Percentiles rank a stretch among this genome's conserved stretches.
Evolutionary conservation across 2,888 invertebrate genomes (phyloP).

Genomic region (Alviniconcha strummeri): DNA sequence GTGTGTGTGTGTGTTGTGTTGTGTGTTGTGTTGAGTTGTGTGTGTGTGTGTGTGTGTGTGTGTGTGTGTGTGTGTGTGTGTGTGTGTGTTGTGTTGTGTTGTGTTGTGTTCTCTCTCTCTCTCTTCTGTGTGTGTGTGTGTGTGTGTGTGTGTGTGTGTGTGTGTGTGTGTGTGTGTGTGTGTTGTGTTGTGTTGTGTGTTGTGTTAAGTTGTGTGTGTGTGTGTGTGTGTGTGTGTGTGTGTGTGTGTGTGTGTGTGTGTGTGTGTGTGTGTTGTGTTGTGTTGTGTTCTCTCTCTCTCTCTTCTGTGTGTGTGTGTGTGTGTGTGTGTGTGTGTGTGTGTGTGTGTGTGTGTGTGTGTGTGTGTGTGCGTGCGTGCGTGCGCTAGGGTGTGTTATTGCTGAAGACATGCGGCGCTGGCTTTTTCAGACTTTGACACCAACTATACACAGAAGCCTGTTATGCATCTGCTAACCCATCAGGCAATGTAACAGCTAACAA

Average conservation of each 20-base stretch:
- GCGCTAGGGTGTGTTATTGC: not conserved
- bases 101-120: not conserved
- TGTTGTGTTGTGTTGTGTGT: not conserved
- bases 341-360: not conserved
- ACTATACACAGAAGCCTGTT: constrained; percentile 53
- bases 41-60: not conserved
- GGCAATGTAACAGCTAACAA: not conserved
- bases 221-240: not conserved
- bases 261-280: not conserved
- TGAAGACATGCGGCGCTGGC: no score
- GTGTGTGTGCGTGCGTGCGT: not conserved
- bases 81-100: constrained; percentile 1
- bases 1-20: not conserved
- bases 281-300: no score
- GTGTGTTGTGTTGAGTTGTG: no score
- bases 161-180: not conserved
- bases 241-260: not conserved
- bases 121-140: not conserved
- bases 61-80: not conserved
- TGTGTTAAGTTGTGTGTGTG: no score
- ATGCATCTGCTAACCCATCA: not conserved
- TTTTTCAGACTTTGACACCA: constrained; percentile 59
- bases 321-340: not conserved
- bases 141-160: not conserved
- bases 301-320: not conserved